Conservation (phyloP, 2,797 vertebrate species). For the Champsocephalus gunnari region DNA sequence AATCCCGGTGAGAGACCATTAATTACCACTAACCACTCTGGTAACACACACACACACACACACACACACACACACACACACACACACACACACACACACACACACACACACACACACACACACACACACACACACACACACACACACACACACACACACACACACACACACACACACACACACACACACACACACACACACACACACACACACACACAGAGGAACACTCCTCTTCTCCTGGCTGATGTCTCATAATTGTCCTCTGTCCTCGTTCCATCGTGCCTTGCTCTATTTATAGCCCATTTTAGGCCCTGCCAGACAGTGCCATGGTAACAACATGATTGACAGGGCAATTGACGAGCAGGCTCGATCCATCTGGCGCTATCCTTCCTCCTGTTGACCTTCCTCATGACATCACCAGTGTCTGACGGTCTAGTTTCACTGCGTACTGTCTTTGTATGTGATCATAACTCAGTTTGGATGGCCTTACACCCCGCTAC, state of each 20-base stretch:
- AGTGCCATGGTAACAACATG: conserved; percentile 61
- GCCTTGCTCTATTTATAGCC: conserved; percentile 77
- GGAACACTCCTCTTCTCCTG: conserved; percentile 25
- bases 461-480: conserved; percentile 50
- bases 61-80: background rate
- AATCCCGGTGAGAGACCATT: conserved; percentile 43
- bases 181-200: background rate
- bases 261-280: conserved; percentile 61
- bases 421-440: conserved; percentile 50
- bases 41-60: conserved; percentile 7
- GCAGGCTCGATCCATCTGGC: conserved; percentile 34
- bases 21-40: conserved; percentile 55
- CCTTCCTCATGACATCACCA: conserved; percentile 66
- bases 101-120: background rate
- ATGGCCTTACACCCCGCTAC: conserved; percentile 32
- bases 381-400: conserved; percentile 58
- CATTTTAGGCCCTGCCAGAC: conserved; percentile 51
- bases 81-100: conserved; percentile 5
- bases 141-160: background rate
- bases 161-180: background rate
- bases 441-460: conserved; percentile 24
- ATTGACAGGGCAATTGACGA: conserved; percentile 72
- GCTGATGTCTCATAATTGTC: conserved; percentile 66
- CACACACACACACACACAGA: background rate
- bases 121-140: background rate